Conservation (phyloP, 2,113 vertebrate species). For the Lucifuga dentata region DNA sequence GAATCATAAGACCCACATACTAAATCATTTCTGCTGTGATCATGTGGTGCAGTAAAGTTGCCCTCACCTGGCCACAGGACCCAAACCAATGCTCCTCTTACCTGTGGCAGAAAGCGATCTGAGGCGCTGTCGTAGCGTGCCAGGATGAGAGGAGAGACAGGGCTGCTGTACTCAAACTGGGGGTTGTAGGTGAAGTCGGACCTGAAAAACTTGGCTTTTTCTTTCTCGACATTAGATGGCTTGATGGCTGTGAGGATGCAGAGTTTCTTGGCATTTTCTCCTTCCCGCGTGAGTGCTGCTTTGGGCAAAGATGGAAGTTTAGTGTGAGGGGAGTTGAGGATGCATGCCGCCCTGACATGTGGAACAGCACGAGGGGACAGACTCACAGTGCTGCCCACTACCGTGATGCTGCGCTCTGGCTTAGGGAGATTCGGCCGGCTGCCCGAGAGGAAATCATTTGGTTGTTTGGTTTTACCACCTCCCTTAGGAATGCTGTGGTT, state of each 20-base stretch:
- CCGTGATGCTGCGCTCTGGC: constrained; percentile 67
- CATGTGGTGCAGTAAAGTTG: not conserved
- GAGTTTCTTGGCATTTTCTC: constrained; percentile 82
- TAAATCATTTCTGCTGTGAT: too few relatives aligned
- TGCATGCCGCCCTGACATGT: constrained; percentile 61
- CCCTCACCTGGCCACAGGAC: too few relatives aligned
- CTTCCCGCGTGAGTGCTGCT: constrained; percentile 67
- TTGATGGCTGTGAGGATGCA: constrained; percentile 94
- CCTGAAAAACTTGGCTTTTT: constrained; percentile 90
- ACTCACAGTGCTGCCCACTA: constrained; percentile 74
- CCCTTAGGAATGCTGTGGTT: constrained; percentile 40
- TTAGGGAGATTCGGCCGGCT: constrained; percentile 58
- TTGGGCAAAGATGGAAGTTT: constrained; percentile 78
- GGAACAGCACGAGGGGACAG: constrained; percentile 67
- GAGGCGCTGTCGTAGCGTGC: constrained; percentile 88
- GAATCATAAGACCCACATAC: too few relatives aligned
- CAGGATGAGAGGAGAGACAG: constrained; percentile 83
- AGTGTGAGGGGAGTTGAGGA: constrained; percentile 58
- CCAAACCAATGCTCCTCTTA: constrained; percentile 27
- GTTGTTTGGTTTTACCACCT: constrained; percentile 63
- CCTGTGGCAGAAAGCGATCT: constrained; percentile 85
- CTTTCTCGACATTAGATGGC: constrained; percentile 91
- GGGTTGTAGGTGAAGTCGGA: constrained; percentile 91
- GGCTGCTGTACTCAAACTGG: constrained; percentile 92
- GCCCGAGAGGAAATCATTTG: constrained; percentile 55